These are phyloP conservation scores for Zaprionus taronus DNA, from an alignment of 1,140 invertebrate species.

Conservation along the genomic window DNA sequence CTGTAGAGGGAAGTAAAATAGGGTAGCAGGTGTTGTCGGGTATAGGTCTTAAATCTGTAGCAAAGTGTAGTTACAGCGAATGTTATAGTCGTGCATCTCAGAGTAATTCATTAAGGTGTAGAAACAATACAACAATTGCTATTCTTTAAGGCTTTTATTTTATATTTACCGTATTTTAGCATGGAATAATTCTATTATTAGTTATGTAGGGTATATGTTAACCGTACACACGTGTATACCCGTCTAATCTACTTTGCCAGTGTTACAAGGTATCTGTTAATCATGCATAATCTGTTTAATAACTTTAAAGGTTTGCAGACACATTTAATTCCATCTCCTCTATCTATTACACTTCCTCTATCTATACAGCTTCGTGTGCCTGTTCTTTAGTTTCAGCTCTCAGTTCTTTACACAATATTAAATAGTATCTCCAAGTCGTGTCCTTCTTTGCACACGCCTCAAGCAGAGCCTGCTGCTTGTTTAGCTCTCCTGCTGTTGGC, in stretches of 20 bases:
- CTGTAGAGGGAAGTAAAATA: not conserved
- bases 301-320: not conserved
- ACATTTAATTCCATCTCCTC: not conserved
- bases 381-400: no score
- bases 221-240: not conserved
- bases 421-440: not conserved
- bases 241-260: no score
- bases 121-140: no score
- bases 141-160: not conserved
- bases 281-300: not conserved
- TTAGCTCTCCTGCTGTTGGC: conserved; percentile 60
- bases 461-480: conserved; percentile 21
- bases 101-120: not conserved
- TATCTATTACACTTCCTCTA: no score
- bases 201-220: not conserved
- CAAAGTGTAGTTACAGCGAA: not conserved
- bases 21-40: not conserved
- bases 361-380: no score
- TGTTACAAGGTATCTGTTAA: not conserved
- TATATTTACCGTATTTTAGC: no score
- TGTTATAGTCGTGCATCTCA: not conserved
- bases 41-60: rapidly evolving
- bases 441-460: not conserved
- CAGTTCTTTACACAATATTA: not conserved
- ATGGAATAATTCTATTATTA: not conserved